Evolutionary conservation across 2,888 invertebrate genomes (phyloP).

Genomic region (Boloria selene): DNA sequence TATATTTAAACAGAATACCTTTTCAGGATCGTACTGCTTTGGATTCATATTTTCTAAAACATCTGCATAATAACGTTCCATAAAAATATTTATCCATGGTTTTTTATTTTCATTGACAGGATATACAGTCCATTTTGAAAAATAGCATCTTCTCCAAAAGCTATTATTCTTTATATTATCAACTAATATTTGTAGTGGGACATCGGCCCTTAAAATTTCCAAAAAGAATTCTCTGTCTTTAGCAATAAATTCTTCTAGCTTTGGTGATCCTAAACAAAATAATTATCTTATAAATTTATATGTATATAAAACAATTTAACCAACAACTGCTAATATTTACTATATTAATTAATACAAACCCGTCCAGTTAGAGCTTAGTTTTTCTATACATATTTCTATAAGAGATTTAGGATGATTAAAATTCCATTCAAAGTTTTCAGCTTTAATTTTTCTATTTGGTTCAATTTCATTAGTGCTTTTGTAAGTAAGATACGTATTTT

Average conservation of each 20-base stretch:
- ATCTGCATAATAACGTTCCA: conserved; percentile 73
- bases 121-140: conserved; percentile 61
- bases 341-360: conserved; percentile 46
- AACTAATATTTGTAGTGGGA: conserved; percentile 69
- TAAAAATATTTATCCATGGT: conserved; percentile 71
- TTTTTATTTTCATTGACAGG: conserved; percentile 54
- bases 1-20: conserved; percentile 49
- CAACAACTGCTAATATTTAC: not conserved
- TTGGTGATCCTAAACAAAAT: conserved; percentile 58
- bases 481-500: conserved; percentile 71
- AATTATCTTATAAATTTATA: too few relatives aligned
- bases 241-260: conserved; percentile 60
- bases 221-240: conserved; percentile 72
- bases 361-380: conserved; percentile 72
- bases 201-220: conserved; percentile 65
- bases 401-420: conserved; percentile 71
- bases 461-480: conserved; percentile 63
- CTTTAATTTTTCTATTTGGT: conserved; percentile 63
- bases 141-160: conserved; percentile 76
- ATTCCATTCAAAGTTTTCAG: conserved; percentile 82
- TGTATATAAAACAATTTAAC: too few relatives aligned
- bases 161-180: conserved; percentile 74
- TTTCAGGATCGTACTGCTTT: conserved; percentile 75
- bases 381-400: conserved; percentile 71
- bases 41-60: conserved; percentile 77